Evolutionary conservation across 2,888 invertebrate genomes (phyloP).

Genomic region (Sminthurides aquaticus): DNA sequence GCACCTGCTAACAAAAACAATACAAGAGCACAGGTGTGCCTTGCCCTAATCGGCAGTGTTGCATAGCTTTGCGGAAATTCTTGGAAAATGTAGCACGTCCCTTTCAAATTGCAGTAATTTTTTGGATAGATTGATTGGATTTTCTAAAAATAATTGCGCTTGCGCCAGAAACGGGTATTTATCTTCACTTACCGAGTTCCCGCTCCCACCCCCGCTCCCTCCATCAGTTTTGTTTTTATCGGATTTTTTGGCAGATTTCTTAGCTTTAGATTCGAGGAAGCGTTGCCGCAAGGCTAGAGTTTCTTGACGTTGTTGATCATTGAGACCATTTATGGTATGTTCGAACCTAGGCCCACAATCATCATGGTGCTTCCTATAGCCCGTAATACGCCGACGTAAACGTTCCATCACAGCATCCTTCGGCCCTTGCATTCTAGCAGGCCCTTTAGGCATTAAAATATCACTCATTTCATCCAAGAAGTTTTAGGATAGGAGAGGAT

Average conservation of each 20-base stretch:
- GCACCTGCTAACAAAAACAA: too few species aligned
- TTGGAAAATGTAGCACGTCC: too few species aligned
- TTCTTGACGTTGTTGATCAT: slow-evolving; percentile 85
- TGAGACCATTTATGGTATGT: slow-evolving; percentile 74
- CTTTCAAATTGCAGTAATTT: too few species aligned
- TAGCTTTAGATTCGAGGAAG: slow-evolving; percentile 83
- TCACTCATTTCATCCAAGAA: slow-evolving; percentile 48
- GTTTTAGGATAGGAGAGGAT: too few species aligned
- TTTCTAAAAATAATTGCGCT: too few species aligned
- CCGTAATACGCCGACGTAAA: slow-evolving; percentile 72
- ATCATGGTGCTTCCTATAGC: slow-evolving; percentile 74
- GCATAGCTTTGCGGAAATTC: too few species aligned
- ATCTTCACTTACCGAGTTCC: neutral
- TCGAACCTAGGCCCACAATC: slow-evolving; percentile 82
- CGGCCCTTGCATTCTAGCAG: slow-evolving; percentile 19
- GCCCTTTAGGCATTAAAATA: slow-evolving; percentile 48
- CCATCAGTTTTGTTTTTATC: slow-evolving; percentile 53
- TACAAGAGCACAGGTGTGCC: too few species aligned
- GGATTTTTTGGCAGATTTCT: slow-evolving; percentile 69
- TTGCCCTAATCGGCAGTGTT: too few species aligned
- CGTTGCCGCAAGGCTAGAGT: slow-evolving; percentile 79
- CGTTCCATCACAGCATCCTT: slow-evolving; percentile 74
- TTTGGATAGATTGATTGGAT: too few species aligned
- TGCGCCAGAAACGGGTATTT: too few species aligned
- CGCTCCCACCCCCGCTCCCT: neutral